Evolutionary conservation across 1,140 invertebrate genomes (phyloP).

Genomic region (Lasaia peninsularis): DNA sequence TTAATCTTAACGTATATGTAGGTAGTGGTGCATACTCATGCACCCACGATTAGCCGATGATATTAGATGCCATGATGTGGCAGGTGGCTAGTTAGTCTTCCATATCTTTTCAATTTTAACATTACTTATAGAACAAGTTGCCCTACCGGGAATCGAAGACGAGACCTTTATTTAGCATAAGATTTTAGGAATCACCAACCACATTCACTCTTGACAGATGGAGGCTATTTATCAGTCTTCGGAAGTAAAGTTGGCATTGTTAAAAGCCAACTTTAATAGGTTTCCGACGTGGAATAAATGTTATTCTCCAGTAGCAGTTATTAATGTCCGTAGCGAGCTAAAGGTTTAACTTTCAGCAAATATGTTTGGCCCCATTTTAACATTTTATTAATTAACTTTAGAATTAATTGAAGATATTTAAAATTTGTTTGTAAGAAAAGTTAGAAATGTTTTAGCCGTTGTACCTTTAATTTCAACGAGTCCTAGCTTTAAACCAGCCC

Average conservation of each 20-base stretch:
- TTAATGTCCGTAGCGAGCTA: conserved; percentile 11
- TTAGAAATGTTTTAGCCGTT: too few species aligned
- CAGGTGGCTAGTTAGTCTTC: too few species aligned
- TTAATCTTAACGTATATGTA: too few species aligned
- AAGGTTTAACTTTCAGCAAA: conserved; percentile 11
- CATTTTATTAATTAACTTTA: conserved; percentile 3
- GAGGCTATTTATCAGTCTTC: conserved; percentile 13
- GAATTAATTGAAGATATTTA: not conserved
- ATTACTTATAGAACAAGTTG: too few species aligned
- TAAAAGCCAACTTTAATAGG: conserved; percentile 16
- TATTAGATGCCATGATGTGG: too few species aligned
- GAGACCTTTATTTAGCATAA: not conserved
- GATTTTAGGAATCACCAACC: not conserved
- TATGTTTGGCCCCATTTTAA: conserved; percentile 8
- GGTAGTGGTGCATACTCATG: too few species aligned
- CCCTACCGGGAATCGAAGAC: not conserved
- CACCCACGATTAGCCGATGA: too few species aligned
- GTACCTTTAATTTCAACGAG: too few species aligned
- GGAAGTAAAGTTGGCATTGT: conserved; percentile 14
- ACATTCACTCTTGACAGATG: conserved; percentile 4
- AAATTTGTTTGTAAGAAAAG: conserved; percentile 6
- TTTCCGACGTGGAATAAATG: conserved; percentile 16
- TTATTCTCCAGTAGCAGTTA: conserved; percentile 8
- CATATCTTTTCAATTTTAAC: too few species aligned
- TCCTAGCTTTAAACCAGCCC: too few species aligned